Percentiles rank a stretch among this genome's conserved stretches.
These are phyloP conservation scores for Tympanuchus pallidicinctus DNA, from an alignment of 2,113 vertebrate genomes.

Conservation along the genomic window DNA sequence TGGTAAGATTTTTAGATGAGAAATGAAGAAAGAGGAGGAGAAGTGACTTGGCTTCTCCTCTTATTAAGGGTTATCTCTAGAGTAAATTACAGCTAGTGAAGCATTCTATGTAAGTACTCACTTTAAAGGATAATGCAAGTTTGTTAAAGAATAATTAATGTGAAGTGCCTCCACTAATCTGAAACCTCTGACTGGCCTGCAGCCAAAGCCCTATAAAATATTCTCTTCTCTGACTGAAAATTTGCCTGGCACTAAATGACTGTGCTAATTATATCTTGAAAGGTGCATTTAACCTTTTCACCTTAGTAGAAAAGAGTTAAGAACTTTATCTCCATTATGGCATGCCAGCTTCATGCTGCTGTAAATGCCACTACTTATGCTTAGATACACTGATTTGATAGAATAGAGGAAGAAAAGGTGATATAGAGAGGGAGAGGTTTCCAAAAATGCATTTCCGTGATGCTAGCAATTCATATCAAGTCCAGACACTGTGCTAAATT, in stretches of 20 bases:
- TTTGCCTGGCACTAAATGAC: slow-evolving; percentile 1
- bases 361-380: background rate
- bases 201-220: background rate
- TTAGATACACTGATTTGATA: background rate
- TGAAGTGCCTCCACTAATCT: background rate
- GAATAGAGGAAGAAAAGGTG: background rate
- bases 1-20: background rate
- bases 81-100: background rate
- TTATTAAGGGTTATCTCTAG: background rate
- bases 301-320: background rate
- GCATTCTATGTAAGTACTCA: background rate
- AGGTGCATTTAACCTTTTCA: slow-evolving; percentile 14
- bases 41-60: background rate
- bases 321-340: background rate
- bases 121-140: background rate
- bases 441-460: background rate
- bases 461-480: background rate
- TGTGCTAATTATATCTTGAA: slow-evolving; percentile 23
- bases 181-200: background rate
- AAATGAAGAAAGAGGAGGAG: background rate
- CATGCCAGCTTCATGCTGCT: background rate
- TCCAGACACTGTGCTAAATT: background rate
- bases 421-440: background rate
- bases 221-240: background rate
- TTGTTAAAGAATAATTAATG: background rate